Base-by-base conservation (phyloP, 2,113 vertebrate genomes). In the Poeciliopsis retropinna region DNA sequence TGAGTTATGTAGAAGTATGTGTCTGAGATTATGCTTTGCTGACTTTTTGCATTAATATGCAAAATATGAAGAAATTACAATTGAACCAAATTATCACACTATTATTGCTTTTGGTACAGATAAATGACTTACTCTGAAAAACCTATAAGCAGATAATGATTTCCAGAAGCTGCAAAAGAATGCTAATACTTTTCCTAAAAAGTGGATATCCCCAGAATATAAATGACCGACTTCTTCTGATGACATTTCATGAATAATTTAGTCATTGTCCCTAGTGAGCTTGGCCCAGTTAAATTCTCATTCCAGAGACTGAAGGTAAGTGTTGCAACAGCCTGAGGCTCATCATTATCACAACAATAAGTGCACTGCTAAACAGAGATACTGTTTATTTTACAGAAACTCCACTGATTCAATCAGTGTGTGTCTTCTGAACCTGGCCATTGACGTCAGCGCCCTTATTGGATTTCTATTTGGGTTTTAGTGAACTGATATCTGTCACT, bases 361-460 rank as follows among this genome's bases (percentile, higher is more conserved):
- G 25, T 22, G 37, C 63, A 57, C 31, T 66, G 32, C 7, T 60
- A 51, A 75, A 64, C 37, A 70, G 25, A 75, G 31, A 64, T 19
- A 9, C 73, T 47, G 13, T 71, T 72, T 29, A 37, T 74, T 60
- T 72, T 67, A 60, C 34, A 79, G 11, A 47, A 41, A n/a, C 54
- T n/a, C 67, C 4, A 2, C 54, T 76, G 72, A 87, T 75, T 73
- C 34, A 62, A 84, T 86, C 80, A 83, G 22, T 12, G 3, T 70
- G 60, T 64, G 65, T 41, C 76, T 72, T 66, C 69, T 76, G 72
- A 89, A 79, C 72, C 61, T 32, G 39, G 34, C 64, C 68, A 73
- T 67, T 88, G 85, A 87, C 37, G 66, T 91, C 86, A 91, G 67
- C 10, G 1, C 13, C 5, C 27, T 81, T 69, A 81, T 78, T 86